Conservation (phyloP, 2,113 vertebrate species). For the Tychaedon coryphoeus region DNA sequence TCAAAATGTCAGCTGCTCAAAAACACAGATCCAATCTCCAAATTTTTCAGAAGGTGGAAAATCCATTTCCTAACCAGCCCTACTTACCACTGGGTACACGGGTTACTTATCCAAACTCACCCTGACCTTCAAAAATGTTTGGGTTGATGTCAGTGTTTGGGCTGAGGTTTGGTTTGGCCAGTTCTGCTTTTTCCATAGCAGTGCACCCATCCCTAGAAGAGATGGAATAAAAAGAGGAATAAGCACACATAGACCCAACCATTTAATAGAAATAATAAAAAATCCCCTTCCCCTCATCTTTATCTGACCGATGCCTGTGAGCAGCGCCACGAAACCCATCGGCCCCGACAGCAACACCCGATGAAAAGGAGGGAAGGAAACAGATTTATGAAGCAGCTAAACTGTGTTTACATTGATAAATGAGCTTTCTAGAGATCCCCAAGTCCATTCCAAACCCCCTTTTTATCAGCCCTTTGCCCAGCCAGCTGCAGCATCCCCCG, state of each 20-base stretch:
- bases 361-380: neutral
- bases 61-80: slow-evolving; percentile 64
- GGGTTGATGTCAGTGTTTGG: slow-evolving; percentile 65
- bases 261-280: neutral
- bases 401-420: slow-evolving; percentile 63
- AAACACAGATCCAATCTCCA: neutral
- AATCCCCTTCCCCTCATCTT: neutral
- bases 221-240: slow-evolving; percentile 38
- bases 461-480: neutral
- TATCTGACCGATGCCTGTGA: fast-evolving
- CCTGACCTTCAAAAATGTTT: slow-evolving; percentile 63
- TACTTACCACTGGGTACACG: slow-evolving; percentile 49
- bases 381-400: slow-evolving; percentile 57
- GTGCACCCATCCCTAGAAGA: slow-evolving; percentile 45
- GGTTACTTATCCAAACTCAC: slow-evolving; percentile 66
- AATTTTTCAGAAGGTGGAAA: slow-evolving; percentile 44
- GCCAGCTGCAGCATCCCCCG: slow-evolving; percentile 48
- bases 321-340: neutral
- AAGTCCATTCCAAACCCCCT: neutral
- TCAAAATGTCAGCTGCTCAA: neutral
- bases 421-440: slow-evolving; percentile 36
- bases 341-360: neutral
- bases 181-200: slow-evolving; percentile 43
- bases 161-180: slow-evolving; percentile 67
- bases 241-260: neutral